Conservation (phyloP, 64 coral and sea anemone genomes). For the Platygyra sinensis region DNA sequence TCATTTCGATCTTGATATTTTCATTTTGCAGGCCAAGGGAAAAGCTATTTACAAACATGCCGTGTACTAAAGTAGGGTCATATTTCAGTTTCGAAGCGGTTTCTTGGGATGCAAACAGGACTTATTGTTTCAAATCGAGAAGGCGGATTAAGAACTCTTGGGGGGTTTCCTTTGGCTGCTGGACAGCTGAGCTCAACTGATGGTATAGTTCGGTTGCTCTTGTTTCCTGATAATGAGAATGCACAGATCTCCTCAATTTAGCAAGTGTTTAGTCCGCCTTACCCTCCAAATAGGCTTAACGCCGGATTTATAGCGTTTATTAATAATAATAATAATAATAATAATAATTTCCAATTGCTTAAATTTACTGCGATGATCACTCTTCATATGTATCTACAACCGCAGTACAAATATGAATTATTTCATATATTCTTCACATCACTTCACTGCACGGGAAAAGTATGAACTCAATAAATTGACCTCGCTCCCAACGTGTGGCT, state of each 20-base stretch:
- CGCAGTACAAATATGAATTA: too few relatives aligned
- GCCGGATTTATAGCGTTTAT: conserved; percentile 6
- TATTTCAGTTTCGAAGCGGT: conserved; percentile 23
- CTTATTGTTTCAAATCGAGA: conserved; percentile 46
- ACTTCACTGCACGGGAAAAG: too few relatives aligned
- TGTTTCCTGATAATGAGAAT: conserved; percentile 48
- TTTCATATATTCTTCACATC: too few relatives aligned
- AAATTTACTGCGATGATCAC: too few relatives aligned
- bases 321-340: too few relatives aligned
- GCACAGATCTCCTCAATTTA: conserved; percentile 9
- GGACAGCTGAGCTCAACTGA: conserved; percentile 30
- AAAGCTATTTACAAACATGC: not conserved
- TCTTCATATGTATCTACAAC: too few relatives aligned
- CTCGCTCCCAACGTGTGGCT: too few relatives aligned
- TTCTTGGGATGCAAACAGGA: conserved; percentile 41
- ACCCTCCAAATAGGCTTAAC: conserved; percentile 13
- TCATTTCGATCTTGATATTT: too few relatives aligned
- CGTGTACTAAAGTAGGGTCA: conserved; percentile 28
- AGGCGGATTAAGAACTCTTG: conserved; percentile 59
- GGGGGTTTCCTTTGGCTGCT: conserved; percentile 34
- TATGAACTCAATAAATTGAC: too few relatives aligned
- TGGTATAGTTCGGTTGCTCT: conserved; percentile 51
- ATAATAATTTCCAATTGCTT: too few relatives aligned
- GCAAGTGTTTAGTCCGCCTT: conserved; percentile 3
- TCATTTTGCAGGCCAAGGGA: too few relatives aligned